Conservation (phyloP, 2,113 vertebrate species). For the Oncorhynchus keta region DNA sequence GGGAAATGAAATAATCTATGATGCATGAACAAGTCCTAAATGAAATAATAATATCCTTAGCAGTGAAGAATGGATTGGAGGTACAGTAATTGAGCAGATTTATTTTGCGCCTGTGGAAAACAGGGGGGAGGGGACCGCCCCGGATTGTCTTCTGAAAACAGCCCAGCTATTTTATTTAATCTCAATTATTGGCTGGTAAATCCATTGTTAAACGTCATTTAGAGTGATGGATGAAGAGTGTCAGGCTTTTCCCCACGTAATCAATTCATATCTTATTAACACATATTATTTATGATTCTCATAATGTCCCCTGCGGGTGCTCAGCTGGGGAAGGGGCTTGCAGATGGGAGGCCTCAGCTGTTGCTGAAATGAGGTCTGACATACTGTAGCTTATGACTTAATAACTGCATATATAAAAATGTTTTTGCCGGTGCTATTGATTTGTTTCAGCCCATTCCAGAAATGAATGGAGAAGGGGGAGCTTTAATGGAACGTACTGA, state of each 20-base stretch:
- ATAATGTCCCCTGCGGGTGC: slow-evolving; percentile 76
- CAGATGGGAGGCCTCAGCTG: slow-evolving; percentile 83
- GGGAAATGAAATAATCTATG: slow-evolving; percentile 94
- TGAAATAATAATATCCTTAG: slow-evolving; percentile 99
- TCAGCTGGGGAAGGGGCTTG: slow-evolving; percentile 53
- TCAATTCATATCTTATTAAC: slow-evolving; percentile 97
- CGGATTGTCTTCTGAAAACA: slow-evolving; percentile 83
- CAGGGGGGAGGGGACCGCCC: slow-evolving; percentile 52
- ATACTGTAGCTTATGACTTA: slow-evolving; percentile 99
- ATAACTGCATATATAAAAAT: slow-evolving; percentile 97
- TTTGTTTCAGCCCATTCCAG: slow-evolving; percentile 77
- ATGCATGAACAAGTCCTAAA: slow-evolving; percentile 95
- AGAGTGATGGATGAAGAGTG: slow-evolving; percentile 92
- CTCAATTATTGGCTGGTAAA: slow-evolving; percentile 93
- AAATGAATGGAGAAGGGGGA: slow-evolving; percentile 76
- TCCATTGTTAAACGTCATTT: slow-evolving; percentile 94
- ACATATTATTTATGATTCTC: slow-evolving; percentile 95
- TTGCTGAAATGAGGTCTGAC: slow-evolving; percentile 94
- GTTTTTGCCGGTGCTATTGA: slow-evolving; percentile 86
- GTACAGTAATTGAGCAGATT: slow-evolving; percentile 95
- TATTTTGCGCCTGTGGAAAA: slow-evolving; percentile 84
- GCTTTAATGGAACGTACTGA: slow-evolving; percentile 47
- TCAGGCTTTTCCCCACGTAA: slow-evolving; percentile 87
- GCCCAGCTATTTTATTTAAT: slow-evolving; percentile 95
- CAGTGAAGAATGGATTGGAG: slow-evolving; percentile 89